A percentile compares a stretch with the other conserved stretches of the same genome.
Evolutionary conservation across 1,140 invertebrate species (phyloP).

Genomic region (Hylyphantes graminicola): DNA sequence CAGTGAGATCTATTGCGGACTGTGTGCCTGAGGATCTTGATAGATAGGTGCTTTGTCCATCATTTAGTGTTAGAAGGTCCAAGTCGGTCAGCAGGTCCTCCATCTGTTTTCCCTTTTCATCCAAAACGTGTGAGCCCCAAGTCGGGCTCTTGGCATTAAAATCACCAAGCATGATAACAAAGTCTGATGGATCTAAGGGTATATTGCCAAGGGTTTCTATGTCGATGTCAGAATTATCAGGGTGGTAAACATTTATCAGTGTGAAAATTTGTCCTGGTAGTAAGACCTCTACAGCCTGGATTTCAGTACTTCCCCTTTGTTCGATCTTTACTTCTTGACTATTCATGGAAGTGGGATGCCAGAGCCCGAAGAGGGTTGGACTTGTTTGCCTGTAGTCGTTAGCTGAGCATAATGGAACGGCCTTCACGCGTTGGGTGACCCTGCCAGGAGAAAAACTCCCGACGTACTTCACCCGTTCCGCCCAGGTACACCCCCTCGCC

Average conservation of each 20-base stretch:
- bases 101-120: conserved; percentile 8
- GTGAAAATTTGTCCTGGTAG: neutral
- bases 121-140: neutral
- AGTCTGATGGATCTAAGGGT: neutral
- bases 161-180: neutral
- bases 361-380: no score
- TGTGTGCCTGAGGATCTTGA: neutral
- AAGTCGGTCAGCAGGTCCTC: conserved; percentile 3
- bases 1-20: neutral
- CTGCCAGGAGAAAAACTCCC: no score
- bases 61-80: neutral
- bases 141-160: neutral
- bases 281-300: neutral
- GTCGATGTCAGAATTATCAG: conserved; percentile 9
- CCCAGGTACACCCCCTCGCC: no score
- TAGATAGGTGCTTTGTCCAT: neutral
- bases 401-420: no score
- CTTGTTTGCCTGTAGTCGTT: no score
- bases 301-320: neutral
- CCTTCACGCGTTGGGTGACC: no score
- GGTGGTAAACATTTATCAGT: conserved; percentile 17
- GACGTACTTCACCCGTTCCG: no score
- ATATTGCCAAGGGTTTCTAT: neutral
- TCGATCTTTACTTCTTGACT: neutral
- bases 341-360: no score